Evolutionary conservation across 2,888 invertebrate species (phyloP), one percentile per base, ranked within the genome.

Genomic region (Melieria crassipennis): DNA sequence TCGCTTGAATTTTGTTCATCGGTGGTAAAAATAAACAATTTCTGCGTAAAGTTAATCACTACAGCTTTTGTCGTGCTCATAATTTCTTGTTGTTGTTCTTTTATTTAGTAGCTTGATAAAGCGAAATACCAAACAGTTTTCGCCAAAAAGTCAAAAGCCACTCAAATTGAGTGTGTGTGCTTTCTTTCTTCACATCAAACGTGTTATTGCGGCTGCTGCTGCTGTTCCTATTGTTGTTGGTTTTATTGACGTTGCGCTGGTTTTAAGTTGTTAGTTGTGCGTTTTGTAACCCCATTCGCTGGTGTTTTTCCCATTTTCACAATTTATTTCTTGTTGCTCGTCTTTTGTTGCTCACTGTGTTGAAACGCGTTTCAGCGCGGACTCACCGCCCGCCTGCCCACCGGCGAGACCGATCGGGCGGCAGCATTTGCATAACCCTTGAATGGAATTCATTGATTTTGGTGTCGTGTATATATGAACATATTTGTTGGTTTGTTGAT

Each of bases 391-490:
- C 30, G 30, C 3, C 30, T 52, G 52, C 10, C 10, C 52, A 52
- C 30, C 30, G 30, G 30, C 30, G 30, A 30, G 30, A 9, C 13
- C 30, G 16, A 58, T 58, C 5, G 58, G 30, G 30, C 30, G n/a
- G 16, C 10, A 16, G 48, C 16, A 58, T 69, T 69, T 57, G 64
- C 69, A 65, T 70, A 70, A 70, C n/a, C 46, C 30, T 11, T 70
- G 52, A 70, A 70, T 70, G 70, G 52, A 43, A 64, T 70, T 47
- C 70, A 58, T 70, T 65, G 70, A 65, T 65, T 64, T 58, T 55
- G 4, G 13, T 48, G 16, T 57, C 9, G 9, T 50, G 11, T 50
- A 50, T 3, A 50, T 50, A 50, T 50, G 11, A 1, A 50, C 11
- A 50, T 50, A 30, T 30, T 30, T 30, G 30, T 30, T 30, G 30